A percentile compares a stretch with the other conserved stretches of the same genome.
Conservation (phyloP, 53 echinoderm and acorn worm genomes). For the Holothuria leucospilota region DNA sequence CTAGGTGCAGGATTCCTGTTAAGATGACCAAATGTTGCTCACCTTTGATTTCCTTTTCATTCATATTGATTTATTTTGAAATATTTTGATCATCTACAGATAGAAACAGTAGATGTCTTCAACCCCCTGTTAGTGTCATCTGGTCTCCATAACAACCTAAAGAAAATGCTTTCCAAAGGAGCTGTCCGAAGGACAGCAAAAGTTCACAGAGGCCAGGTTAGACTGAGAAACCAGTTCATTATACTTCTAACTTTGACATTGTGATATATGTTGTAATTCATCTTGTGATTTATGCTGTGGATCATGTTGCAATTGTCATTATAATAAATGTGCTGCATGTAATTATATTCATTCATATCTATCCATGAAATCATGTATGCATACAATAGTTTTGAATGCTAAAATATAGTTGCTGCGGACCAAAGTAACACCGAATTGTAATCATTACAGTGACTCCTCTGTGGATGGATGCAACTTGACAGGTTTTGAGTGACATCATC, state of each 20-base stretch:
- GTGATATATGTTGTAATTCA: neutral
- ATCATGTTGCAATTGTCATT: neutral
- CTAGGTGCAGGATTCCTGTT: neutral
- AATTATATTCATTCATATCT: too few species aligned
- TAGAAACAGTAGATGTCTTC: conserved; percentile 70
- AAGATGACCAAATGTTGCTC: neutral
- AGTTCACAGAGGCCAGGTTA: neutral
- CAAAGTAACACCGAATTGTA: too few species aligned
- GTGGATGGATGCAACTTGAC: too few species aligned
- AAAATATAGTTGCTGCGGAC: too few species aligned
- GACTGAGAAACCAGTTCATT: neutral
- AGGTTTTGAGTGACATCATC: too few species aligned
- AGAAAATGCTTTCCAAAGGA: conserved; percentile 62
- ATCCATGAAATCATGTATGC: too few species aligned
- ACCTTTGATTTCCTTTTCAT: neutral
- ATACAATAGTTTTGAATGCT: too few species aligned
- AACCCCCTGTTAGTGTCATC: conserved; percentile 73
- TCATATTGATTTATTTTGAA: neutral
- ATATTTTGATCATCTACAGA: conserved; percentile 38
- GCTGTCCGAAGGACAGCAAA: conserved; percentile 23
- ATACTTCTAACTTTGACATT: neutral
- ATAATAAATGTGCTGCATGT: neutral
- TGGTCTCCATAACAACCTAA: conserved; percentile 72
- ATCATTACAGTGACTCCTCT: too few species aligned
- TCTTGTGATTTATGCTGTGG: neutral